Base-by-base conservation (phyloP, 2,888 invertebrate genomes). In the Listrodromus nycthemerus region DNA sequence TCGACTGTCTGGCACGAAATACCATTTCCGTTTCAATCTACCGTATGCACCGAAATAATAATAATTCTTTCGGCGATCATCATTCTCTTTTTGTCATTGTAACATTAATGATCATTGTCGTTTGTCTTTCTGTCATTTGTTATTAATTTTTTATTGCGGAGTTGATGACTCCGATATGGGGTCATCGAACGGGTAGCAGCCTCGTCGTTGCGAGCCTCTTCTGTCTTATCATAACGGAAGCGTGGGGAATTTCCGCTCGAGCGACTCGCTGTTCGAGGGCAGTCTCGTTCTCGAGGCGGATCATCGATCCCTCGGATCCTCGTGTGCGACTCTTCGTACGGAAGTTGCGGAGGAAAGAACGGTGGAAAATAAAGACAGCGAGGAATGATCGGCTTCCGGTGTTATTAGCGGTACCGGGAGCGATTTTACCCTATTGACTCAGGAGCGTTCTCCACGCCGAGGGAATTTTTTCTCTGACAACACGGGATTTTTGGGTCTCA, bases 181-280 rank as follows among this genome's bases (percentile, higher is more conserved):
- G 83, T 83, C 83, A 83, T 80, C 83, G 83, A 83, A 83, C 83
- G 58, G 37, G 74, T 30, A 41, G 37, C n/a, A 61, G 66, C 58
- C 58, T 66, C 83, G 76, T 76, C 45, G 83, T 27, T 66, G 10
- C 48, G 48, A 80, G 55, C 33, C 45, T 79, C 58, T 63, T 71
- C 70, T 50, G 55, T 41, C 65, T 48, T 21, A 75, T 79, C 63
- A 65, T 77, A 65, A 65, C 30, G 61, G n/a, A 69, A 21, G 30
- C 41, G 63, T 33, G 45, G 33, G 50, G 7, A 45, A 61, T 71
- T 61, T 41, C n/a, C 10, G 45, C 73, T 33, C 61, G 50, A 37
- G 24, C 63, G 50, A 65, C 63, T 48, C 61, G 45, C 30, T 61
- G 48, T 61, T 61, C 73, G 21, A 19, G n/a, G 48, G 13, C 48